phyloP scores from a whole-genome alignment of 2,888 invertebrate species.

The Plagodis dolabraria region DNA sequence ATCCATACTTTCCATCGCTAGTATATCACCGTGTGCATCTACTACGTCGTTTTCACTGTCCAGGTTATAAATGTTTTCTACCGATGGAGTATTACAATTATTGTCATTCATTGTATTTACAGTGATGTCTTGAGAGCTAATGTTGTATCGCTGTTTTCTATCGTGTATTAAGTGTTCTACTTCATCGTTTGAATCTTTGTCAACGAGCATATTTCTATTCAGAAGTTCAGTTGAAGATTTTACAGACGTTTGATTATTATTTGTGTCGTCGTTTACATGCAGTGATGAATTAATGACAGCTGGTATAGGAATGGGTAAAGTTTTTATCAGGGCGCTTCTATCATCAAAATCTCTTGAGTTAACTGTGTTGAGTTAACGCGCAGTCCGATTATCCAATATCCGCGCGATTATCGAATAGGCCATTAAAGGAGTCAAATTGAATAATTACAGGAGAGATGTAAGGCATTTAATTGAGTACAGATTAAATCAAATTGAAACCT shows the following conservation, averaged over 20 bases:
- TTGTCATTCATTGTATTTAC: slow-evolving; percentile 27
- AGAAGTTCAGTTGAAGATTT: slow-evolving; percentile 57
- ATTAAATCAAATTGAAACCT: too few species aligned
- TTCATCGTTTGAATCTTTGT: slow-evolving; percentile 5
- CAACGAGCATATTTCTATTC: slow-evolving; percentile 46
- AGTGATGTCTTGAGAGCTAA: slow-evolving; percentile 3
- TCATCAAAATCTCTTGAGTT: slow-evolving; percentile 11
- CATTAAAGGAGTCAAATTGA: too few species aligned
- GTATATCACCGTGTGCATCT: background rate
- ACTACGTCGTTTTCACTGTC: slow-evolving; percentile 3
- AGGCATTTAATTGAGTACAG: too few species aligned
- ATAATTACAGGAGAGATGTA: too few species aligned
- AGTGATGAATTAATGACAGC: slow-evolving; percentile 8
- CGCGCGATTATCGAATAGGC: too few species aligned
- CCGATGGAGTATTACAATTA: background rate
- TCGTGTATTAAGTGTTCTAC: background rate
- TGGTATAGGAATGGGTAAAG: slow-evolving; percentile 7
- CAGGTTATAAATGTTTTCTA: background rate
- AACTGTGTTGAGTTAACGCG: too few species aligned
- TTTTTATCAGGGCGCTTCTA: slow-evolving; percentile 3
- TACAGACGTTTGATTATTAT: slow-evolving; percentile 41
- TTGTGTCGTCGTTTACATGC: slow-evolving; percentile 9
- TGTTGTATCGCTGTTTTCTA: slow-evolving; percentile 7
- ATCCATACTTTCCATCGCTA: background rate
- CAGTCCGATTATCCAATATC: too few species aligned